These are phyloP conservation scores for Rhabdomys dilectus DNA, from an alignment of 2,113 vertebrate species.

Conservation along the genomic window DNA sequence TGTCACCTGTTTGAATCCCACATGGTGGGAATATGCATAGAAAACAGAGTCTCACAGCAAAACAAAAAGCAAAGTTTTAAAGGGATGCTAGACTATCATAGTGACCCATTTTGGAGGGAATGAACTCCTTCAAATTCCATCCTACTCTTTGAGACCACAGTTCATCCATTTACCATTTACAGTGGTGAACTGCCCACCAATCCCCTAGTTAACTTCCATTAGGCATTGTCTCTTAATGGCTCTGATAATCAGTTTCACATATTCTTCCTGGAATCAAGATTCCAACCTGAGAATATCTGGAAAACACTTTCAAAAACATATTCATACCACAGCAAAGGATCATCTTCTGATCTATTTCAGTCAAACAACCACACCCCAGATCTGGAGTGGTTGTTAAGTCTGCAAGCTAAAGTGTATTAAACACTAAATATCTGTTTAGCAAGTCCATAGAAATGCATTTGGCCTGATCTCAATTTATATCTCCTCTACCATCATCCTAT, in stretches of 20 bases:
- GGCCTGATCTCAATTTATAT: neutral
- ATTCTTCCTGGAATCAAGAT: neutral
- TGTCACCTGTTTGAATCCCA: neutral
- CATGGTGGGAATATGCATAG: neutral
- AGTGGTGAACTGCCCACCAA: rapidly evolving
- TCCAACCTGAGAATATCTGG: neutral
- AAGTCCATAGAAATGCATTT: neutral
- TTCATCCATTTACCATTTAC: neutral
- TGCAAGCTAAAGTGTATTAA: neutral
- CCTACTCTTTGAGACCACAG: neutral
- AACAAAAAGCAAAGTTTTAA: neutral
- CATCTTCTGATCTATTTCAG: neutral
- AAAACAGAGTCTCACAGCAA: neutral
- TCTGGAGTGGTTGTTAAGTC: neutral
- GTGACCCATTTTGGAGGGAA: neutral
- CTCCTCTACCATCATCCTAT: neutral
- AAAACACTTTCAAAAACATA: neutral
- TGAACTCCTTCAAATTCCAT: neutral
- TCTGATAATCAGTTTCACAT: neutral
- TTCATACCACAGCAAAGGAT: neutral
- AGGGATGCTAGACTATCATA: neutral
- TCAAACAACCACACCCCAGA: neutral
- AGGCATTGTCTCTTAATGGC: neutral
- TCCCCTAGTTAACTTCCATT: no score
- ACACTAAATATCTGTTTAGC: no score